Evolutionary conservation across 2,113 vertebrate species (phyloP).

Genomic region (Cervus canadensis): DNA sequence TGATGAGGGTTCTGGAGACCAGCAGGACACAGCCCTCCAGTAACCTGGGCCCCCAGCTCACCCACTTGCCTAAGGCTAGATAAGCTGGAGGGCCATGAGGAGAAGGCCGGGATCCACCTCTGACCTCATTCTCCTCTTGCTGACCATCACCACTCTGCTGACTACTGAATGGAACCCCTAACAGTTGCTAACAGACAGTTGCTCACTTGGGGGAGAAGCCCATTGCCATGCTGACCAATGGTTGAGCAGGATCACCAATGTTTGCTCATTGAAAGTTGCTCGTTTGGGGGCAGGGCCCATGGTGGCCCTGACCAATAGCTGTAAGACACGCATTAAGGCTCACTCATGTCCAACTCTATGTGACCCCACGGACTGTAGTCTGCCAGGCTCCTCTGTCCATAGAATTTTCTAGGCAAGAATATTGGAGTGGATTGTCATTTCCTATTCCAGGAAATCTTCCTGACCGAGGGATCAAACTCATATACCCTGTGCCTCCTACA

Average conservation of each 20-base stretch:
- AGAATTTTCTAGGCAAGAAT: background rate
- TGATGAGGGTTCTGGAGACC: rapidly evolving
- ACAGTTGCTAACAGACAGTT: background rate
- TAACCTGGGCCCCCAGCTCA: background rate
- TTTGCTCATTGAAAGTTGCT: background rate
- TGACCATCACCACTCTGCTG: background rate
- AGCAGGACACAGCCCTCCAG: background rate
- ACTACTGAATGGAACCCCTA: background rate
- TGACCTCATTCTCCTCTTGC: background rate
- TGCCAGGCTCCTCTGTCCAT: background rate
- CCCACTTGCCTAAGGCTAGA: background rate
- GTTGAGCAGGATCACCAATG: background rate
- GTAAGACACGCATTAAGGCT: background rate
- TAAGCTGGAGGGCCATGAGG: background rate
- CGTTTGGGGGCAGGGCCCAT: background rate
- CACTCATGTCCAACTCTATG: background rate
- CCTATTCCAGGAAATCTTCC: background rate
- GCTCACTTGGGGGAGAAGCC: background rate
- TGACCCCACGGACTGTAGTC: background rate
- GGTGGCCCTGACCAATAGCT: background rate
- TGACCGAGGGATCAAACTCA: background rate
- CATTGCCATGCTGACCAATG: background rate
- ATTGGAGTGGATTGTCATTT: background rate
- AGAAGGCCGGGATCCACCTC: background rate
- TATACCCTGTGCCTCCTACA: background rate